These are phyloP conservation scores for Spinus pinus DNA, from an alignment of 2,797 vertebrate genomes.

Conservation along the genomic window DNA sequence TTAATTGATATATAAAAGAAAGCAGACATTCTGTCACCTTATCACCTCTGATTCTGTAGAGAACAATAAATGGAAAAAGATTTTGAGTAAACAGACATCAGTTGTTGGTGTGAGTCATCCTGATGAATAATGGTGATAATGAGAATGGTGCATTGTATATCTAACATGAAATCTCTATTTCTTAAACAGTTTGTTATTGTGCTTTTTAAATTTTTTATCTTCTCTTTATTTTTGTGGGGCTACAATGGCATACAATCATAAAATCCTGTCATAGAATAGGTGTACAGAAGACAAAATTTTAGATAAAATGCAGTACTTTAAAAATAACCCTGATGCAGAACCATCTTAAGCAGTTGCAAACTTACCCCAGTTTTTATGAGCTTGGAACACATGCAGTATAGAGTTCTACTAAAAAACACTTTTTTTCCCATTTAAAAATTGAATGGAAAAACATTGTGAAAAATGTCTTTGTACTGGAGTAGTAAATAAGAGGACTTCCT, in stretches of 20 bases:
- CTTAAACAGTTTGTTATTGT: not conserved
- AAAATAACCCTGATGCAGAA: not conserved
- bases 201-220: not conserved
- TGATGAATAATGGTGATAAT: conserved; percentile 15
- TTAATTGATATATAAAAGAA: conserved; percentile 56
- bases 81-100: conserved; percentile 48
- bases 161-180: not conserved
- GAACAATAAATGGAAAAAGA: conserved; percentile 44
- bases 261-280: not conserved
- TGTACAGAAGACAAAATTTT: not conserved
- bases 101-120: conserved; percentile 32
- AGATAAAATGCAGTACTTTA: not conserved
- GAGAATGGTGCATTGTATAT: not conserved
- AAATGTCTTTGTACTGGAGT: not conserved
- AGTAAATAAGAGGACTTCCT: not conserved
- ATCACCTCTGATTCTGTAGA: not conserved
- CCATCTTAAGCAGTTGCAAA: not conserved
- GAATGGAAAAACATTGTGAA: not conserved
- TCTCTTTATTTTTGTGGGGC: not conserved
- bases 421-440: not conserved
- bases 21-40: conserved; percentile 32
- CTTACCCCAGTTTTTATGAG: not conserved
- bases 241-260: not conserved
- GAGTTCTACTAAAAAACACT: not conserved
- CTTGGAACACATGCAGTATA: not conserved